Base-by-base conservation (phyloP, 1,140 invertebrate genomes). In the Macrobrachium rosenbergii region DNA sequence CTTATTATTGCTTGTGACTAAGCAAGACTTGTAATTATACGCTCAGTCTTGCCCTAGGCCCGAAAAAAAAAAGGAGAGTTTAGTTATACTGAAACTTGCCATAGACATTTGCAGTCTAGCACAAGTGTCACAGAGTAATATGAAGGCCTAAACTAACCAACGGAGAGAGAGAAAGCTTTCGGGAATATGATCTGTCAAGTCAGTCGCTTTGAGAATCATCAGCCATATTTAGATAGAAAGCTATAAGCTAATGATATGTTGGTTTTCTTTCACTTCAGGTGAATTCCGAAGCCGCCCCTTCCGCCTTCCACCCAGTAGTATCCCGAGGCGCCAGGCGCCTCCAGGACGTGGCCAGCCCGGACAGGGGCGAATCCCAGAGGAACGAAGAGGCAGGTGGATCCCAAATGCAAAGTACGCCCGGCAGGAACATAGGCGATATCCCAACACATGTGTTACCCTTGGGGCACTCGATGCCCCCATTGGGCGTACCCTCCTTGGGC, bases 331-430 rank as follows among this genome's bases (percentile, higher is more conserved):
- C 87, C 88, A 85, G 89, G 5, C 79, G 67, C 73, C 69, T 83
- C 62, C 45, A 64, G 64, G 82, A 69, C 28, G 62, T 82, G 43
- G 16, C 76, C 89, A 84, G 82, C 88, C 75, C 87, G 14, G 67
- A 89, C 23, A 69, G 76, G 17, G 58, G 83, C 90, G 28, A 82
- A 87, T 12, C 85, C 88, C 17, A 89, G 83, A 67, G 90, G 63
- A 67, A 80, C n/a, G 84, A 81, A 2, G 87, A 83, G 17, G 83
- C 75, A 10, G 87, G 88, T 28, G 89, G 90, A n/a, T 85, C 91
- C 21, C 79, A 89, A 14, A 82, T 90, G 58, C 76, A 76, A 63
- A 63, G 45, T 16, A 43, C 37, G 17, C 75, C 19, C 7, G 69
- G 82, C 10, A 28, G 43, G 59, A 45, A 52, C n/a, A 21, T 64